A percentile compares a stretch with the other conserved stretches of the same genome.
phyloP scores from a whole-genome alignment of 2,113 vertebrate species.

The Hucho hucho region DNA sequence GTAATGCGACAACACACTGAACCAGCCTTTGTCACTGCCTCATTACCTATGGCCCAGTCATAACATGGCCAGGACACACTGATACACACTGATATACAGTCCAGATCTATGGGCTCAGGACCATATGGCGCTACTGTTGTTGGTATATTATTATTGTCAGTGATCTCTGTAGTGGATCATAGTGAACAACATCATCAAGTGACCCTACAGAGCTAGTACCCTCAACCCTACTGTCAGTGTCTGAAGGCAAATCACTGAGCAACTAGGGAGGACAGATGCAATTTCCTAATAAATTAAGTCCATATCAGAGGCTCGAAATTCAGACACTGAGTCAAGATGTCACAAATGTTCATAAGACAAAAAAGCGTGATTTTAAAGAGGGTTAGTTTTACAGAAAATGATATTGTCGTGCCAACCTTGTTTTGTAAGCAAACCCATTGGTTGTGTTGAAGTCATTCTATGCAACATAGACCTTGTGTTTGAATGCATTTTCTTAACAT shows the following conservation, averaged over 20 bases:
- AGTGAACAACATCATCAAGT: conserved; percentile 8
- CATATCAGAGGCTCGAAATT: conserved; percentile 26
- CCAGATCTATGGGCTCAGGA: conserved; percentile 25
- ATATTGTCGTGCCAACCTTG: conserved; percentile 81
- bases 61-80: conserved; percentile 19
- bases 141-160: conserved; percentile 25
- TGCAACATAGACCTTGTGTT: conserved; percentile 85
- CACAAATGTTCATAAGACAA: conserved; percentile 39
- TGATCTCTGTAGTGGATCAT: conserved; percentile 21
- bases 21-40: conserved; percentile 70
- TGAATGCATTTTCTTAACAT: conserved; percentile 79
- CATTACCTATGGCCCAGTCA: conserved; percentile 26
- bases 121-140: conserved; percentile 25
- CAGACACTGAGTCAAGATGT: conserved; percentile 47
- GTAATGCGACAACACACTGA: conserved; percentile 53
- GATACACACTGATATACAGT: not conserved
- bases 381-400: conserved; percentile 50
- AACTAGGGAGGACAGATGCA: conserved; percentile 34
- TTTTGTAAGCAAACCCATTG: conserved; percentile 75
- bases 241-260: conserved; percentile 46
- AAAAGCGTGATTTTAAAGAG: conserved; percentile 9
- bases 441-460: conserved; percentile 89
- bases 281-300: not conserved
- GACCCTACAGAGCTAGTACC: conserved; percentile 11
- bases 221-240: not conserved